Conservation (phyloP, 2,888 invertebrate genomes). For the Tenthredo scrophulariae region DNA sequence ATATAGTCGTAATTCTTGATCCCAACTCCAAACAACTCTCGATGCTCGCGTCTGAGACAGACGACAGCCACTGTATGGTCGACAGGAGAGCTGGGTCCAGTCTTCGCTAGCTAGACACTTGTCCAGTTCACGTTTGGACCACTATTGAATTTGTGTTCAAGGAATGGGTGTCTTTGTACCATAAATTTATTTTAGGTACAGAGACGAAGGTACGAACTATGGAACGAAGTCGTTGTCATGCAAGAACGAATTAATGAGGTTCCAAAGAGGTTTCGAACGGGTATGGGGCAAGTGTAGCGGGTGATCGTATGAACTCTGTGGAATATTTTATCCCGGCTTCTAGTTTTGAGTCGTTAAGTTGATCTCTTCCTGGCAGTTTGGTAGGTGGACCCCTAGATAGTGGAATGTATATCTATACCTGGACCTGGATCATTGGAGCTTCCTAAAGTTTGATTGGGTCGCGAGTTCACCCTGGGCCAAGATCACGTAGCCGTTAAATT, state of each 20-base stretch:
- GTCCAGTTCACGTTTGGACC: neutral
- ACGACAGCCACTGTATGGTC: conserved; percentile 11
- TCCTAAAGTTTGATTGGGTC: conserved; percentile 68
- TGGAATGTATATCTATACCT: conserved; percentile 29
- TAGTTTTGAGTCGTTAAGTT: conserved; percentile 49
- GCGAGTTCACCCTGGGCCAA: conserved; percentile 50
- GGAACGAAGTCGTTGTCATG: neutral
- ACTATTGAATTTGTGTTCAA: neutral
- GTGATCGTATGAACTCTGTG: neutral
- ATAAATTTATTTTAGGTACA: neutral
- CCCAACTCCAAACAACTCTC: conserved; percentile 31
- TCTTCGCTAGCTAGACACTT: neutral
- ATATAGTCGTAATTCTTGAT: conserved; percentile 33
- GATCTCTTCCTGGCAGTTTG: conserved; percentile 40
- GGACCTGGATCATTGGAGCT: conserved; percentile 61
- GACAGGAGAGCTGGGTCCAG: conserved; percentile 10
- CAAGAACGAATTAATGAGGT: neutral
- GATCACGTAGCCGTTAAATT: conserved; percentile 60
- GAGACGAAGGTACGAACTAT: neutral
- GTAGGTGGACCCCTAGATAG: conserved; percentile 60
- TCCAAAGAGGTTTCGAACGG: neutral
- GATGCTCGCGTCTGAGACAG: conserved; percentile 23
- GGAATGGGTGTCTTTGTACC: neutral
- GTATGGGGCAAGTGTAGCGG: conserved; percentile 17
- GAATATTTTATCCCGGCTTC: conserved; percentile 45